Evolutionary conservation across 2,888 invertebrate genomes (phyloP).

Genomic region (Quadroppia sp.): DNA sequence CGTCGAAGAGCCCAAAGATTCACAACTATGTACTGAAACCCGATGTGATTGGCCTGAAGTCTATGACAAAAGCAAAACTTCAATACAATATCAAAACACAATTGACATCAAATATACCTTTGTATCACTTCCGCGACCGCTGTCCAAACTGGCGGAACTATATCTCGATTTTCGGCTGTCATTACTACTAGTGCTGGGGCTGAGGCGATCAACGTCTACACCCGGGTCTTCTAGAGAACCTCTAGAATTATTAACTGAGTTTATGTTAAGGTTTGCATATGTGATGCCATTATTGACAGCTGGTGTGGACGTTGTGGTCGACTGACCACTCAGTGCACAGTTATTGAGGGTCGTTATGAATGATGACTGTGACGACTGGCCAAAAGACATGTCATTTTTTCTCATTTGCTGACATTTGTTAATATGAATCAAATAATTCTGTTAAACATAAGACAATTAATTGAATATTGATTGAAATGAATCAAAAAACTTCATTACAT

Average conservation of each 20-base stretch:
- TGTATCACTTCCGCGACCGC: constrained; percentile 76
- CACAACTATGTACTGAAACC: constrained; percentile 41
- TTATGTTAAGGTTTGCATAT: constrained; percentile 7
- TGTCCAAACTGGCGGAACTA: constrained; percentile 77
- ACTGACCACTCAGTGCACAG: constrained; percentile 3
- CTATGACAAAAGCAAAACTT: neutral
- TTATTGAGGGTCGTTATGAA: neutral
- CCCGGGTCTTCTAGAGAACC: constrained; percentile 70
- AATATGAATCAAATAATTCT: constrained; percentile 26
- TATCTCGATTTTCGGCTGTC: constrained; percentile 64
- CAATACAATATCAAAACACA: too few species aligned
- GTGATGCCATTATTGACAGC: constrained; percentile 23
- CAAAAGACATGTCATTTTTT: neutral
- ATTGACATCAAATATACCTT: constrained; percentile 44
- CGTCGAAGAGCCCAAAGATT: constrained; percentile 39
- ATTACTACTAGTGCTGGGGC: constrained; percentile 62
- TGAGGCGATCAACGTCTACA: constrained; percentile 73
- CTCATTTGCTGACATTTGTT: constrained; percentile 23
- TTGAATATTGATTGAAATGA: neutral
- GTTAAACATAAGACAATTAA: neutral
- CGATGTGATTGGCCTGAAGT: constrained; percentile 35
- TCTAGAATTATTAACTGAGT: neutral
- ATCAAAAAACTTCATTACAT: constrained; percentile 7
- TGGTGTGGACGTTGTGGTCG: neutral
- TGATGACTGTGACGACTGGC: neutral